Percentiles rank a stretch among this genome's conserved stretches.
Evolutionary conservation across 2,113 vertebrate species (phyloP).

Genomic region (Ellobius talpinus): DNA sequence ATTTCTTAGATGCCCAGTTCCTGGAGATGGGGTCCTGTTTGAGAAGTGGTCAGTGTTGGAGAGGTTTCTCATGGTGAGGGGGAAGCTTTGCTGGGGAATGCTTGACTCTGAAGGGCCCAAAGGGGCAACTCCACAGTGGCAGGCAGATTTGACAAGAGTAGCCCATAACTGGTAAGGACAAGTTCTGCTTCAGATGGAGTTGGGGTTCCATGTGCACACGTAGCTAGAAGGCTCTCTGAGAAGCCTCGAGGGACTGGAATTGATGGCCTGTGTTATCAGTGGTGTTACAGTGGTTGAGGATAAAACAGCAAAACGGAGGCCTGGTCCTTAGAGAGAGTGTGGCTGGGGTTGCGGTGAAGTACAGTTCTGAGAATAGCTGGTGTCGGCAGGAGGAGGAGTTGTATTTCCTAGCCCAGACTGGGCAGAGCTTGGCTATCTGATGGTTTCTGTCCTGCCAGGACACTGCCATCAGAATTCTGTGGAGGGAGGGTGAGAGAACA

Average conservation of each 20-base stretch:
- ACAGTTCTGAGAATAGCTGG: neutral
- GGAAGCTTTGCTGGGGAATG: too few species aligned
- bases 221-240: neutral
- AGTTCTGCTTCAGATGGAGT: too few species aligned
- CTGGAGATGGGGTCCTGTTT: too few species aligned
- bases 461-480: neutral
- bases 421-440: too few species aligned
- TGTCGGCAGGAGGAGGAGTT: neutral
- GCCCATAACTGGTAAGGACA: too few species aligned
- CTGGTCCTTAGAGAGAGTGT: neutral
- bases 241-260: neutral
- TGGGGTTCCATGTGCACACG: rapidly evolving
- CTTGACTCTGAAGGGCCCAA: neutral
- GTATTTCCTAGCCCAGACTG: neutral
- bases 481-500: neutral
- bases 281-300: too few species aligned
- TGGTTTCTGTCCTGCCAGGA: neutral
- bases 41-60: neutral
- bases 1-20: neutral
- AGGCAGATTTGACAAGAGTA: neutral
- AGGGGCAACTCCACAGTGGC: too few species aligned
- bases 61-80: too few species aligned
- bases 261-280: neutral
- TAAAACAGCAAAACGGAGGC: too few species aligned
- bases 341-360: too few species aligned